Conservation (phyloP, 2,113 vertebrate species). For the Takifugu bimaculatus region DNA sequence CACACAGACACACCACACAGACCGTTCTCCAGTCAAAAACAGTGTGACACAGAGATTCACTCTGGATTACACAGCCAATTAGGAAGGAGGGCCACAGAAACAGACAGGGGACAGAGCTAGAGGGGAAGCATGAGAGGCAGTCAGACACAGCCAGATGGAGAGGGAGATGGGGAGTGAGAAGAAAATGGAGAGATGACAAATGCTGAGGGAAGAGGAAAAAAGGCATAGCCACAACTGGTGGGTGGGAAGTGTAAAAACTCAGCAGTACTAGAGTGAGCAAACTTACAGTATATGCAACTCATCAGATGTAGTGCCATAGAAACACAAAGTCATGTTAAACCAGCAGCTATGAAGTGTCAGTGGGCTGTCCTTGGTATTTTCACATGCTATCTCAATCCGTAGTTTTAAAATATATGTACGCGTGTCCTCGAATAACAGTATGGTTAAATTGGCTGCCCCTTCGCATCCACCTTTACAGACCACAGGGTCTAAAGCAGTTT, state of each 20-base stretch:
- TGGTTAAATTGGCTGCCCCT: too few species aligned
- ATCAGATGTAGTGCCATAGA: conserved; percentile 11
- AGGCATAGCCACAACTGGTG: conserved; percentile 40
- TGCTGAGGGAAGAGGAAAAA: conserved; percentile 6
- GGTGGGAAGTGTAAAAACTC: conserved; percentile 38
- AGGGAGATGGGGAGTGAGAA: background rate
- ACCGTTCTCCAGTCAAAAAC: conserved; percentile 19
- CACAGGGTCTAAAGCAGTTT: too few species aligned
- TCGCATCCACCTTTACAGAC: too few species aligned
- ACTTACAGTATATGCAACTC: conserved; percentile 6
- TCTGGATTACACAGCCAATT: conserved; percentile 32
- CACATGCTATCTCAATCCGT: too few species aligned
- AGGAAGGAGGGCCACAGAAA: conserved; percentile 32
- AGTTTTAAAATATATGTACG: too few species aligned
- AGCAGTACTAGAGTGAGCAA: conserved; percentile 17
- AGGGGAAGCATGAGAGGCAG: conserved; percentile 28
- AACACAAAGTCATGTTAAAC: conserved; percentile 9
- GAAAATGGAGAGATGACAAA: background rate
- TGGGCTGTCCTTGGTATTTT: too few species aligned
- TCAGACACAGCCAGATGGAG: conserved; percentile 53
- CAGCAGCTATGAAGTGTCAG: too few species aligned
- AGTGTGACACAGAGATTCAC: conserved; percentile 29
- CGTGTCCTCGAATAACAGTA: too few species aligned
- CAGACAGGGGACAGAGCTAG: conserved; percentile 5
- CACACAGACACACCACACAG: conserved; percentile 25